Base-by-base conservation (phyloP, 2,113 vertebrate species). In the Myiagra hebetior region DNA sequence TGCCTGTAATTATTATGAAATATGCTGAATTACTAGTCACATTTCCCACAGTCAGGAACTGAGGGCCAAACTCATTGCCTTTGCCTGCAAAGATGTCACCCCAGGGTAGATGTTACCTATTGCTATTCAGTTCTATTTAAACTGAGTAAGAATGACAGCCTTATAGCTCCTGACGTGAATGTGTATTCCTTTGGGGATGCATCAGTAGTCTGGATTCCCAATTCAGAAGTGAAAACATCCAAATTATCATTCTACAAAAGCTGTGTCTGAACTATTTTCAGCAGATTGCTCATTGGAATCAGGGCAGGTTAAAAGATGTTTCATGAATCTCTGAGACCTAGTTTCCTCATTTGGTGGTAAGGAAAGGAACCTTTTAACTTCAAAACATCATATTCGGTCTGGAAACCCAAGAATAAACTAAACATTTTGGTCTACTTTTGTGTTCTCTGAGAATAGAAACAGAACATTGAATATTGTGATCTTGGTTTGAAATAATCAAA, bases 171-270 rank as follows among this genome's bases (percentile, higher is more conserved):
- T 95, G 73, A 95, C 85, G 84, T 68, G 91, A 84, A 96, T 95
- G 78, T 91, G 23, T 67, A 84, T 96, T 96, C 89, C 93, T 92
- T 44, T 31, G 67, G 79, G 93, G 72, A 91, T 93, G 46, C 60
- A 92, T 76, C 76, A 68, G 57, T 60, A 95, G 37, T 92, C 91
- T 93, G 57, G 41, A 89, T 96, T 96, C 55, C 37, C 37, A 47
- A 23, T 65, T 86, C 85, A 89, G 87, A 91, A 90, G 50, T 78
- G 41, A 92, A 60, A 95, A 55, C 50, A 87, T 94, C 70, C 69
- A 95, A 93, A 91, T 89, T 82, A 76, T 42, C 79, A 82, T 89
- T 86, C 89, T 52, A 82, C 30, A 88, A 97, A 96, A 96, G 44
- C 47, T 83, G 72, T 35, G 65, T 57, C 63, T 93, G n/a, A 75